Evolutionary conservation across 64 coral and sea anemone genomes (phyloP).

Genomic region (Trachythela sp.): DNA sequence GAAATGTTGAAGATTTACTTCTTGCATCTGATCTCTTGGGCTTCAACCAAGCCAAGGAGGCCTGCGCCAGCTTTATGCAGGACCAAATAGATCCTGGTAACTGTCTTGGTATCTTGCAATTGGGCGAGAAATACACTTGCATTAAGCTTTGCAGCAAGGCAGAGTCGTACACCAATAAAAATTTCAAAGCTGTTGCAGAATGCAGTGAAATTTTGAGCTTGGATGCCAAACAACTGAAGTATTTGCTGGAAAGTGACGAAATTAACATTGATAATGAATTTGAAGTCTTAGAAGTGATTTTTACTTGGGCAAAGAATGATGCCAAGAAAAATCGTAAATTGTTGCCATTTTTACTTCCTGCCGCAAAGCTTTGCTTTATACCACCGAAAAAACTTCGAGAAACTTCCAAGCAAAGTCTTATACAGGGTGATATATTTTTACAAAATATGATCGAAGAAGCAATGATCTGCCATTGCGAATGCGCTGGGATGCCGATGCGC

Average conservation of each 20-base stretch:
- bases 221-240: constrained; percentile 55
- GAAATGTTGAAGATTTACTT: constrained; percentile 79
- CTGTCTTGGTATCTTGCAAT: constrained; percentile 68
- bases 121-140: constrained; percentile 74
- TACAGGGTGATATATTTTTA: constrained; percentile 62
- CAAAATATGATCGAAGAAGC: constrained; percentile 86
- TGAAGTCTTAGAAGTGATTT: constrained; percentile 63
- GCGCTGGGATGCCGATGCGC: constrained; percentile 75
- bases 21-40: constrained; percentile 78
- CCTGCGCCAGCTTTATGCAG: constrained; percentile 76
- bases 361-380: constrained; percentile 70
- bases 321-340: constrained; percentile 44
- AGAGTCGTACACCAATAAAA: constrained; percentile 45
- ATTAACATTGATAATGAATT: constrained; percentile 64
- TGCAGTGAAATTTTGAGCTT: constrained; percentile 79
- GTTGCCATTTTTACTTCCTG: constrained; percentile 70
- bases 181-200: constrained; percentile 68
- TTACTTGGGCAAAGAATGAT: constrained; percentile 70
- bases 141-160: constrained; percentile 60
- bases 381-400: constrained; percentile 71
- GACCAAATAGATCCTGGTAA: constrained; percentile 75
- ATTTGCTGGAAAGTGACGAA: constrained; percentile 59
- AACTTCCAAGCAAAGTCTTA: constrained; percentile 50
- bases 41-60: constrained; percentile 82
- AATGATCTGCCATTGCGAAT: constrained; percentile 69